These are phyloP conservation scores for Amblyornis subalaris DNA, from an alignment of 2,113 vertebrate genomes.

Conservation along the genomic window DNA sequence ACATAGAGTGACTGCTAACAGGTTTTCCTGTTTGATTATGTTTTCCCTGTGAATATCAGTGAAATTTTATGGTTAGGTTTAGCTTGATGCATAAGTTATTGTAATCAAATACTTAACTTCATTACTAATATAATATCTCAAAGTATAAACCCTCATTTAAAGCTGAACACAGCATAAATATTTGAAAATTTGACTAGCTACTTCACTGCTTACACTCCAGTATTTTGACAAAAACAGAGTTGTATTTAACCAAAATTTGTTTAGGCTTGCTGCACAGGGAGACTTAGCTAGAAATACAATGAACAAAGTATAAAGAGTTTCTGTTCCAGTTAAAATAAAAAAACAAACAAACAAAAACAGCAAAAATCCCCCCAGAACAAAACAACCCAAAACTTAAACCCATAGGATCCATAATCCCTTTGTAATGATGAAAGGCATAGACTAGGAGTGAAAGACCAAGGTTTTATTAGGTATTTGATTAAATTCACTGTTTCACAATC, in stretches of 20 bases:
- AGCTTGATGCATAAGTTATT: background rate
- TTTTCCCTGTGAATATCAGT: background rate
- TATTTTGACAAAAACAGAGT: background rate
- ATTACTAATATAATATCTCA: background rate
- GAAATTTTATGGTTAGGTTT: background rate
- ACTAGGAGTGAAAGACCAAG: background rate
- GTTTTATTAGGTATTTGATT: background rate
- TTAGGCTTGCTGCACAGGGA: background rate
- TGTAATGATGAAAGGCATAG: background rate
- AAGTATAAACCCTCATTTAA: background rate
- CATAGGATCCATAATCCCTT: background rate
- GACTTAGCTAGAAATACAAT: background rate
- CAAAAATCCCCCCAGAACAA: accelerated
- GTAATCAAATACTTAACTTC: background rate
- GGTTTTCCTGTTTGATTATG: background rate
- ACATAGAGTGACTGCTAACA: background rate
- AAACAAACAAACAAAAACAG: no score
- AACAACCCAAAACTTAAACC: background rate
- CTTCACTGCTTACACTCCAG: background rate
- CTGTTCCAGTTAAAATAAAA: background rate
- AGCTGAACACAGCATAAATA: background rate
- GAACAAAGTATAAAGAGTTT: background rate
- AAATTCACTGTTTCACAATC: background rate
- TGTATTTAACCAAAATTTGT: background rate
- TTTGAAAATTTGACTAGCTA: background rate